A percentile compares a stretch with the other conserved stretches of the same genome.
phyloP scores from a whole-genome alignment of 2,113 vertebrate species.

The Toxostoma redivivum region DNA sequence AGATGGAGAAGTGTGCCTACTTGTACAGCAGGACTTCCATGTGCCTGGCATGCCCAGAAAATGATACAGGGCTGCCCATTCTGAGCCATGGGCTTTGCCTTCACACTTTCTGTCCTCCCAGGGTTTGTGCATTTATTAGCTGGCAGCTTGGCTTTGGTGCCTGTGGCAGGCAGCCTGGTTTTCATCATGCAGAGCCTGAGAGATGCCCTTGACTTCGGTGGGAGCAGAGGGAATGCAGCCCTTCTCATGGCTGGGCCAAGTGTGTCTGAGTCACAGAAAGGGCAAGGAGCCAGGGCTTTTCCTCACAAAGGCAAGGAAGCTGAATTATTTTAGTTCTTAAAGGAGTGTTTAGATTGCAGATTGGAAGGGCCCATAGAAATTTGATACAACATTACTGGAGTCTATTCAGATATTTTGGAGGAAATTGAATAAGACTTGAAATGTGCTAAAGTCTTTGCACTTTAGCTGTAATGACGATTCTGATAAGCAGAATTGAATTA shows the following conservation, averaged over 20 bases:
- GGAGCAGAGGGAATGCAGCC: background rate
- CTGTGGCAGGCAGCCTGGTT: background rate
- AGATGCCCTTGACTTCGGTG: background rate
- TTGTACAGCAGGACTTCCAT: background rate
- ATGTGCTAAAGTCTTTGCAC: slow-evolving; percentile 6
- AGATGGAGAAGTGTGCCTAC: background rate
- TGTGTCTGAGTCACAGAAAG: background rate
- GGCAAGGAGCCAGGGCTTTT: background rate
- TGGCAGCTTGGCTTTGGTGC: background rate
- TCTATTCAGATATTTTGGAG: background rate
- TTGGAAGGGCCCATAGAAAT: background rate
- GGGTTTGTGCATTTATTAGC: background rate
- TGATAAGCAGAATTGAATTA: slow-evolving; percentile 29
- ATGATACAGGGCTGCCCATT: background rate
- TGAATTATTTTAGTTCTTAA: background rate
- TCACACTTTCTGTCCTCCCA: background rate
- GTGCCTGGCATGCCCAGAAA: background rate
- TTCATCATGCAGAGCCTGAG: background rate
- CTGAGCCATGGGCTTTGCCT: background rate
- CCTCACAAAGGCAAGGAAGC: background rate
- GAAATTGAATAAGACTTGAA: background rate
- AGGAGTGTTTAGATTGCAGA: background rate
- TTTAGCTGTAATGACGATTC: background rate
- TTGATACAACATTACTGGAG: background rate
- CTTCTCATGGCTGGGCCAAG: background rate